Evolutionary conservation across 1,140 invertebrate genomes (phyloP).

Genomic region (Hypothenemus hampei): DNA sequence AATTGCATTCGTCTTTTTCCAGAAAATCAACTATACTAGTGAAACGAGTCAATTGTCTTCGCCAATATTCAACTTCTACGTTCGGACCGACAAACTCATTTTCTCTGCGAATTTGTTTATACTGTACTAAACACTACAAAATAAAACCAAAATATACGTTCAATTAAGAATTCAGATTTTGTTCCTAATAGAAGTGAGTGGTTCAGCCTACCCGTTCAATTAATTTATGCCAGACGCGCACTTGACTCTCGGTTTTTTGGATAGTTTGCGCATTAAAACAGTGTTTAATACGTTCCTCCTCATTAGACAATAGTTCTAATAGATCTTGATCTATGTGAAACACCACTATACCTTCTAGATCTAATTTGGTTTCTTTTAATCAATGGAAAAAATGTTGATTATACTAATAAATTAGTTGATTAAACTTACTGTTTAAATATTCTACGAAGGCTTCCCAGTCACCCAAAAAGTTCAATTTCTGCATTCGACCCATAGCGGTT

Average conservation of each 20-base stretch:
- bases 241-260: constrained; percentile 52
- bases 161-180: neutral
- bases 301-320: constrained; percentile 47
- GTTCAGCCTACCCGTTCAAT: constrained; percentile 63
- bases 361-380: constrained; percentile 54
- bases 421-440: constrained; percentile 49
- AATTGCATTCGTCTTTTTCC: constrained; percentile 57
- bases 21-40: constrained; percentile 76
- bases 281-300: constrained; percentile 46
- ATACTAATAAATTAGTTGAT: neutral
- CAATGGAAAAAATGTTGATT: constrained; percentile 5
- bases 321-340: constrained; percentile 54
- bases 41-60: constrained; percentile 69
- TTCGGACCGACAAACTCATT: constrained; percentile 73
- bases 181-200: no score
- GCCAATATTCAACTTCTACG: constrained; percentile 78
- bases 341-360: constrained; percentile 52
- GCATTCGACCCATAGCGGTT: constrained; percentile 44
- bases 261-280: constrained; percentile 50
- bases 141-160: neutral
- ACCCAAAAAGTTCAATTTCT: constrained; percentile 52
- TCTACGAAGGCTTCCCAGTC: constrained; percentile 52
- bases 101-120: constrained; percentile 72
- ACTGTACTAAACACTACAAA: constrained; percentile 58
- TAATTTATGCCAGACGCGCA: constrained; percentile 58